These are phyloP conservation scores for Euzophera pinguis DNA, from an alignment of 2,888 invertebrate genomes.

Conservation along the genomic window DNA sequence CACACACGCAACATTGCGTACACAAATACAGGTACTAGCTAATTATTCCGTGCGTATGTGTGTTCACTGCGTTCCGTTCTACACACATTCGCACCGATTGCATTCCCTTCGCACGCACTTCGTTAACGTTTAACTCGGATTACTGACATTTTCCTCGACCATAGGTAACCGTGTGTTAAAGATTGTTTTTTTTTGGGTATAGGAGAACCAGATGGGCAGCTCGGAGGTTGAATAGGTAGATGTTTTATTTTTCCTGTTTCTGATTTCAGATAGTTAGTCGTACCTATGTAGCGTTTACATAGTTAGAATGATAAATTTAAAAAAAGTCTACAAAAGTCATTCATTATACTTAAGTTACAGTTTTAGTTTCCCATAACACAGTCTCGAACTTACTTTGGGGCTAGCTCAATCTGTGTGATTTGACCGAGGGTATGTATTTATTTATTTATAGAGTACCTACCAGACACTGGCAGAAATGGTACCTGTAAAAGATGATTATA, in stretches of 20 bases:
- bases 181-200: constrained; percentile 6
- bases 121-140: constrained; percentile 8
- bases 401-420: too few species aligned
- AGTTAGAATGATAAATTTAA: too few species aligned
- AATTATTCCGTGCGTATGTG: background rate
- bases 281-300: too few species aligned
- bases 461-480: too few species aligned
- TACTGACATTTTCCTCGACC: constrained; percentile 7
- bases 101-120: constrained; percentile 11
- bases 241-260: background rate
- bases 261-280: background rate
- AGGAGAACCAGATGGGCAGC: background rate
- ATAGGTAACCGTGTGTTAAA: background rate
- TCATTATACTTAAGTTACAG: too few species aligned
- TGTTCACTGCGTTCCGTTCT: background rate
- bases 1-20: background rate
- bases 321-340: too few species aligned
- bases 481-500: too few species aligned
- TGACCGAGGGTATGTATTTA: too few species aligned
- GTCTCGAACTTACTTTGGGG: too few species aligned
- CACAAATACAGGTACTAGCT: background rate
- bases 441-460: too few species aligned
- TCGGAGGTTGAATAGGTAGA: background rate
- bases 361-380: too few species aligned
- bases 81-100: constrained; percentile 1